Conservation (phyloP, 2,113 vertebrate species). For the Elaphurus davidianus region DNA sequence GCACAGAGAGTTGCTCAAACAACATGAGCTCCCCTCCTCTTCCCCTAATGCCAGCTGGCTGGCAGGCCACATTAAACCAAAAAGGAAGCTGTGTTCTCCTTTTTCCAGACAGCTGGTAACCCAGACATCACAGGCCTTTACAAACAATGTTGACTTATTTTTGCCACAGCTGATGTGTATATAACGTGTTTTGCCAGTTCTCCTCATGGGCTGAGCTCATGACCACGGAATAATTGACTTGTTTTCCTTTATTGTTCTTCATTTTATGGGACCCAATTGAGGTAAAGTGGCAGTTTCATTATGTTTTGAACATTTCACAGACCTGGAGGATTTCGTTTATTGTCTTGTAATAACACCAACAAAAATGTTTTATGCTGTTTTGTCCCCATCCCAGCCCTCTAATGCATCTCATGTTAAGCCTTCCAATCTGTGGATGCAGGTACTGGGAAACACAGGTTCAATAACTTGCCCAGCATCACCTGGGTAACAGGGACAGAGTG, state of each 20-base stretch:
- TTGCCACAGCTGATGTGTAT: conserved; percentile 60
- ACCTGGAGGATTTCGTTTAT: not conserved
- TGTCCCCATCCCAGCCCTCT: not conserved
- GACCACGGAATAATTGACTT: not conserved
- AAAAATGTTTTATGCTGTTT: not conserved
- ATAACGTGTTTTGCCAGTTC: not conserved
- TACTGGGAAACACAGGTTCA: not conserved
- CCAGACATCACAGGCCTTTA: conserved; percentile 49
- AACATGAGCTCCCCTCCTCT: not conserved
- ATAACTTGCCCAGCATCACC: too few species aligned
- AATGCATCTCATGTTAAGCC: not conserved
- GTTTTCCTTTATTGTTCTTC: not conserved
- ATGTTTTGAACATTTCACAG: not conserved
- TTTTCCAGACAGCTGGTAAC: conserved; percentile 73
- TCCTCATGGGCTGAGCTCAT: not conserved
- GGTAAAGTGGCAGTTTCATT: not conserved
- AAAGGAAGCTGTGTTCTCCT: conserved; percentile 63
- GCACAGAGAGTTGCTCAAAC: not conserved
- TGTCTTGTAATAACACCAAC: not conserved
- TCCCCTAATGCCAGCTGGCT: conserved; percentile 44
- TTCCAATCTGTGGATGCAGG: not conserved
- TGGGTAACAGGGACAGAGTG: not conserved
- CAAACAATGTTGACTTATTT: conserved; percentile 64
- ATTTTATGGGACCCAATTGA: not conserved
- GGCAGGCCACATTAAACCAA: not conserved